These are phyloP conservation scores for Epirrita christyi DNA, from an alignment of 2,888 invertebrate genomes.

Conservation along the genomic window DNA sequence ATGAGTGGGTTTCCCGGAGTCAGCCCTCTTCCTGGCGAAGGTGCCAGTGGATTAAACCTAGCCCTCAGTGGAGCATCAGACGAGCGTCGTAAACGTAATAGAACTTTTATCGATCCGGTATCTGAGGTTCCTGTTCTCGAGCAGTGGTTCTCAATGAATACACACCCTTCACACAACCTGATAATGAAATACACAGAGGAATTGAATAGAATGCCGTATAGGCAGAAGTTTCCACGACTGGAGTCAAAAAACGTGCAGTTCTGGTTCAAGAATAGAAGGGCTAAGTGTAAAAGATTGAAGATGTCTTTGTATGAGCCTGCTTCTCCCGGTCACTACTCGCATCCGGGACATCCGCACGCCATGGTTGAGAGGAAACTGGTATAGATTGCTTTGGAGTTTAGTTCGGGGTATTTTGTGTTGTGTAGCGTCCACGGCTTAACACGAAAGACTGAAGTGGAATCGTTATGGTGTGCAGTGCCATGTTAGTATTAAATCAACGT, in stretches of 20 bases:
- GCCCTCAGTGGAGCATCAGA: conserved; percentile 88
- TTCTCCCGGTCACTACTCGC: conserved; percentile 86
- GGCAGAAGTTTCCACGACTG: conserved; percentile 99
- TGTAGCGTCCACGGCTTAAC: conserved; percentile 52
- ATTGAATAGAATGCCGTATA: conserved; percentile 97
- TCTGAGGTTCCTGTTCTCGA: conserved; percentile 97
- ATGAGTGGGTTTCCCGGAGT: conserved; percentile 86
- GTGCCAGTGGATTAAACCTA: conserved; percentile 86
- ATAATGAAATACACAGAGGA: conserved; percentile 99
- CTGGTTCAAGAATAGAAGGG: conserved; percentile 99
- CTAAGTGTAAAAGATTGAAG: conserved; percentile 98
- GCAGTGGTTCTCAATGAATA: conserved; percentile 98
- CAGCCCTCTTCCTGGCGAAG: conserved; percentile 81
- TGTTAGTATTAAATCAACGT: conserved; percentile 72
- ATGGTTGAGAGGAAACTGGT: conserved; percentile 82
- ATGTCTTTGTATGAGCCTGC: conserved; percentile 93
- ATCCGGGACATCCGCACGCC: conserved; percentile 82
- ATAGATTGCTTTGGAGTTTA: conserved; percentile 43
- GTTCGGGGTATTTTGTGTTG: conserved; percentile 41
- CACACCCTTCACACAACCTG: conserved; percentile 98
- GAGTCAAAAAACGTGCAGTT: conserved; percentile 99
- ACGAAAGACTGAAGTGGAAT: conserved; percentile 78
- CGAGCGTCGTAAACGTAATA: conserved; percentile 96
- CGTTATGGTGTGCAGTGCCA: conserved; percentile 80
- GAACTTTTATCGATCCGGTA: conserved; percentile 99